Percentiles rank a stretch among this genome's conserved stretches.
phyloP scores from a whole-genome alignment of 2,888 invertebrate genomes.

The Amiota mariae region DNA sequence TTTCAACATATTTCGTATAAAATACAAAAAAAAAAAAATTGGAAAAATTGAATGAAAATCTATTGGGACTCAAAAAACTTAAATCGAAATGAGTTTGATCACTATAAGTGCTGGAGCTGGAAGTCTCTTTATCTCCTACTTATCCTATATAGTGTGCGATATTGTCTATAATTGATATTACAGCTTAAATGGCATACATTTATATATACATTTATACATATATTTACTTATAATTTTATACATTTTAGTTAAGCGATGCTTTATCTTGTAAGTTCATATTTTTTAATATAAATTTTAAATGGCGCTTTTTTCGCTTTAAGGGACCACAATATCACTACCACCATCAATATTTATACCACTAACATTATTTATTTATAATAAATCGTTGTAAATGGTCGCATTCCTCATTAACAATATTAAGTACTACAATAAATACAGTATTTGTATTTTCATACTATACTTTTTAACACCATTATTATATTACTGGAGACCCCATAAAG shows the following conservation, averaged over 20 bases:
- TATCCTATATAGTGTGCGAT: neutral
- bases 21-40: neutral
- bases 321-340: neutral
- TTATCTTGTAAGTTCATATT: neutral
- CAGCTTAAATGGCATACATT: slow-evolving; percentile 8
- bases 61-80: no score
- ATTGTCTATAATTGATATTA: slow-evolving; percentile 14
- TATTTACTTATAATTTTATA: neutral
- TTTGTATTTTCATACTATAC: slow-evolving; percentile 13
- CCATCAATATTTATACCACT: neutral
- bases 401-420: neutral
- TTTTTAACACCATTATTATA: no score
- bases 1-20: neutral
- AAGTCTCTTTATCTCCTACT: no score
- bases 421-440: slow-evolving; percentile 17
- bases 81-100: no score
- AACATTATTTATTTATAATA: neutral
- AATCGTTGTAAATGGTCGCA: neutral
- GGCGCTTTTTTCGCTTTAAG: slow-evolving; percentile 7
- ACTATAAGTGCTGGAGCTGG: no score
- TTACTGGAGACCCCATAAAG: no score
- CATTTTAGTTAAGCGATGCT: neutral
- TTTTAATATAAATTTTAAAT: neutral
- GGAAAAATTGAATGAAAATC: no score
- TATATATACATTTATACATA: neutral